Conservation (phyloP, 2,797 vertebrate genomes). For the Anguilla marmorata region DNA sequence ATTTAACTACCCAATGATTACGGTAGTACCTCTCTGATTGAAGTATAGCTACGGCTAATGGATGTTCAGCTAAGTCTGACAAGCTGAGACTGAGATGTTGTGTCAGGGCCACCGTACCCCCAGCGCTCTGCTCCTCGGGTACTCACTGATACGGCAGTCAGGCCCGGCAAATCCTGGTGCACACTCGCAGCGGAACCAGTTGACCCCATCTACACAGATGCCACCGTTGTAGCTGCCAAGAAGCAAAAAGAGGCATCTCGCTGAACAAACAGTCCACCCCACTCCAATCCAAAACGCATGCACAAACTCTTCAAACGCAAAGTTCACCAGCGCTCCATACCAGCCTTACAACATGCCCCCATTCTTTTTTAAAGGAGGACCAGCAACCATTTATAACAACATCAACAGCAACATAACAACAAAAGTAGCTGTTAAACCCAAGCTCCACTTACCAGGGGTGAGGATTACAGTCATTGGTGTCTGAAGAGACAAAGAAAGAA, state of each 20-base stretch:
- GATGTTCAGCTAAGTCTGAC: no score
- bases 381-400: neutral
- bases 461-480: slow-evolving; percentile 95
- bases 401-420: neutral
- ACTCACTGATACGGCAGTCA: slow-evolving; percentile 98
- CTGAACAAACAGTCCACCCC: neutral
- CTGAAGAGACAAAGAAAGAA: slow-evolving; percentile 62
- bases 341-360: neutral
- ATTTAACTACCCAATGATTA: no score
- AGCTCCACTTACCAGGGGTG: slow-evolving; percentile 88
- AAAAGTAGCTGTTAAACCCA: neutral
- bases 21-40: no score
- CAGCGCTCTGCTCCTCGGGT: slow-evolving; percentile 27
- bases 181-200: slow-evolving; percentile 98
- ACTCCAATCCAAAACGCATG: neutral
- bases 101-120: neutral
- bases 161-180: slow-evolving; percentile 93
- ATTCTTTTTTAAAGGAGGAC: neutral
- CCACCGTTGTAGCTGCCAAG: slow-evolving; percentile 89
- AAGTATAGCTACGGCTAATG: no score
- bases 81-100: neutral
- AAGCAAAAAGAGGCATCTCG: neutral
- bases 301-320: neutral
- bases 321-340: neutral
- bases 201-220: slow-evolving; percentile 93